Conservation (phyloP, 2,797 vertebrate species). For the Danio albolineatus region DNA sequence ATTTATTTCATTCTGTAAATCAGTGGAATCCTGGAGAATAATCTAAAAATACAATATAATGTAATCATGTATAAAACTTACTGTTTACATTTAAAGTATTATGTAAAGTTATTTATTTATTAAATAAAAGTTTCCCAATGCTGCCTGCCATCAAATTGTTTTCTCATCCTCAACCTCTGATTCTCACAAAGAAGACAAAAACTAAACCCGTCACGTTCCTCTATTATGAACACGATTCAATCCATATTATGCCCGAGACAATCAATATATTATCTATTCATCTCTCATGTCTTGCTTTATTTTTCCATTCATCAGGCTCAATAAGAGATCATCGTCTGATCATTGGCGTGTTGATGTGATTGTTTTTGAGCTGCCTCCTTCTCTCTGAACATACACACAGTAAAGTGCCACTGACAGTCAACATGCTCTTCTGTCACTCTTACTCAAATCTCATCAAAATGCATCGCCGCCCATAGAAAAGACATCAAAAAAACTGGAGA, state of each 20-base stretch:
- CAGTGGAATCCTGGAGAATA: not conserved
- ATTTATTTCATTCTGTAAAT: no score
- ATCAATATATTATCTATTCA: conserved; percentile 34
- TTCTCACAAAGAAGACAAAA: not conserved
- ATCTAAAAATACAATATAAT: not conserved
- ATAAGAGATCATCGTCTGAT: conserved; percentile 32
- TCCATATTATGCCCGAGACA: not conserved
- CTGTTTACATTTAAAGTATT: not conserved
- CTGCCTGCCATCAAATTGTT: not conserved
- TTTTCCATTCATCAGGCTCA: conserved; percentile 18
- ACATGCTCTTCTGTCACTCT: conserved; percentile 45
- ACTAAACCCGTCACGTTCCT: conserved; percentile 15
- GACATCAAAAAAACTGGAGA: conserved; percentile 33
- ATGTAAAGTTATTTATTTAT: not conserved
- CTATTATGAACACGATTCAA: conserved; percentile 10
- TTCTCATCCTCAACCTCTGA: not conserved
- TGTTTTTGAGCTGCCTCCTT: conserved; percentile 38
- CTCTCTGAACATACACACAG: conserved; percentile 16
- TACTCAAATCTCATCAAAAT: conserved; percentile 25
- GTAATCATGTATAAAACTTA: not conserved
- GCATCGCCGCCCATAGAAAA: conserved; percentile 13
- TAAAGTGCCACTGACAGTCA: conserved; percentile 33
- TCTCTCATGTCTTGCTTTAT: conserved; percentile 16
- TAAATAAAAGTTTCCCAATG: not conserved
- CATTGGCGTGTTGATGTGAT: conserved; percentile 34